Conservation (phyloP, 1,140 invertebrate species). For the Drosophila simulans region DNA sequence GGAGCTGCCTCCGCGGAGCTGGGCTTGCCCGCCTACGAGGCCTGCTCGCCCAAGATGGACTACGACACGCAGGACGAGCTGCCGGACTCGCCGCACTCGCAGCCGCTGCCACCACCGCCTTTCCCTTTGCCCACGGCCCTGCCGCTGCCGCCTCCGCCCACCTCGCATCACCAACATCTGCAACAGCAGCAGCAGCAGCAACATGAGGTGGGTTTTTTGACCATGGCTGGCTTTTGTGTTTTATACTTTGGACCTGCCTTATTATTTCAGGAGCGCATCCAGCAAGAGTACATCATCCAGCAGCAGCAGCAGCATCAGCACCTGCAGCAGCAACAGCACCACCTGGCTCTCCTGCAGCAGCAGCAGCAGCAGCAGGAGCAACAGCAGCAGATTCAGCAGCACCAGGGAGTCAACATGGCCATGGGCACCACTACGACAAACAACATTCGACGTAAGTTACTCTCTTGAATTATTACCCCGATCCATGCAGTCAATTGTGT, state of each 20-base stretch:
- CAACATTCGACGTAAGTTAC: constrained; percentile 64
- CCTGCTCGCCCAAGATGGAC: constrained; percentile 71
- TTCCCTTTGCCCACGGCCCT: constrained; percentile 38
- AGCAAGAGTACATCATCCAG: constrained; percentile 72
- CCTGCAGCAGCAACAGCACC: constrained; percentile 70
- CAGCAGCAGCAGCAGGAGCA: constrained; percentile 56
- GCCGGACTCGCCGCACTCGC: constrained; percentile 67
- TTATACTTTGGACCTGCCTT: not conserved
- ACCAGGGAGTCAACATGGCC: constrained; percentile 62
- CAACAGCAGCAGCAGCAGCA: constrained; percentile 56
- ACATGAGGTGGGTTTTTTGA: constrained; percentile 21
- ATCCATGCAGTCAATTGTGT: too few relatives aligned
- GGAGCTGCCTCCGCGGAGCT: constrained; percentile 62
- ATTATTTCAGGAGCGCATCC: constrained; percentile 57
- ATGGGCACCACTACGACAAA: constrained; percentile 59
- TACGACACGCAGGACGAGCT: constrained; percentile 72
- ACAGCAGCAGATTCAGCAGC: constrained; percentile 55
- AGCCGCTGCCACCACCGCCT: constrained; percentile 51
- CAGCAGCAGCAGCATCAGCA: constrained; percentile 75
- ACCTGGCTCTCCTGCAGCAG: constrained; percentile 67
- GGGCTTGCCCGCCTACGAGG: constrained; percentile 66
- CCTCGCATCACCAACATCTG: constrained; percentile 52
- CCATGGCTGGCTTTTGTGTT: too few relatives aligned
- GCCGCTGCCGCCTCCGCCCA: constrained; percentile 40
- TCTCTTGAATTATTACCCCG: not conserved